phyloP scores from a whole-genome alignment of 2,797 vertebrate species.

The Thaleichthys pacificus region DNA sequence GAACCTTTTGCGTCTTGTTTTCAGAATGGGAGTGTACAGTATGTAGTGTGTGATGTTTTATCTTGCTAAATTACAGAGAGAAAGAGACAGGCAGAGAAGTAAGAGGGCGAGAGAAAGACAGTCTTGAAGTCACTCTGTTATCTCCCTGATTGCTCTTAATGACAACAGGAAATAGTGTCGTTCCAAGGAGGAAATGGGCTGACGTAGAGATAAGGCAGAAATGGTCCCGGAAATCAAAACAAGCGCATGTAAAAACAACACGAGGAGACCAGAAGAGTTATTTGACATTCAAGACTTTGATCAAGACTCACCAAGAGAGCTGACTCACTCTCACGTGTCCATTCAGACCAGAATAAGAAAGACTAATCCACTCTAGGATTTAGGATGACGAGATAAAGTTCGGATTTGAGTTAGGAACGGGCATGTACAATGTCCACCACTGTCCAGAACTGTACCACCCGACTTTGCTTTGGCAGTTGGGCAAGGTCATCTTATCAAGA shows the following conservation, averaged over 20 bases:
- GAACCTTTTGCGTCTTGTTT: too few relatives aligned
- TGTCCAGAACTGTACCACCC: neutral
- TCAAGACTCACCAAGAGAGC: neutral
- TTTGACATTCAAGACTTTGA: too few relatives aligned
- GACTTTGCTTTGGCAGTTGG: neutral
- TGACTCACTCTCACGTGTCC: neutral
- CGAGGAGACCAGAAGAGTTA: neutral
- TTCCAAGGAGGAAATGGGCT: slow-evolving; percentile 51
- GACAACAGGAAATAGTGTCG: slow-evolving; percentile 53
- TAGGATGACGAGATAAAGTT: neutral
- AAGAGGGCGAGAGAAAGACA: neutral
- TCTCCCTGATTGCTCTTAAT: slow-evolving; percentile 47
- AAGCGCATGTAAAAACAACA: slow-evolving; percentile 20
- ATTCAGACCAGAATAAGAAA: neutral
- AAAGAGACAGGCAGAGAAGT: neutral
- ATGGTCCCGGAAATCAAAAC: slow-evolving; percentile 48
- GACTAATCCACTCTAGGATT: neutral
- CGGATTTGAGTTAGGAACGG: neutral
- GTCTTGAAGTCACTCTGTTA: slow-evolving; percentile 27
- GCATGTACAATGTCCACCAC: neutral
- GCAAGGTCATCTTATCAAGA: neutral
- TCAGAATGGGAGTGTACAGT: too few relatives aligned
- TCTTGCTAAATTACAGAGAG: neutral
- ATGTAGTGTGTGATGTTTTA: neutral
- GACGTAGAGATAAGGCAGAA: slow-evolving; percentile 53